Evolutionary conservation across 2,888 invertebrate species (phyloP).

Genomic region (Ischnura elegans): DNA sequence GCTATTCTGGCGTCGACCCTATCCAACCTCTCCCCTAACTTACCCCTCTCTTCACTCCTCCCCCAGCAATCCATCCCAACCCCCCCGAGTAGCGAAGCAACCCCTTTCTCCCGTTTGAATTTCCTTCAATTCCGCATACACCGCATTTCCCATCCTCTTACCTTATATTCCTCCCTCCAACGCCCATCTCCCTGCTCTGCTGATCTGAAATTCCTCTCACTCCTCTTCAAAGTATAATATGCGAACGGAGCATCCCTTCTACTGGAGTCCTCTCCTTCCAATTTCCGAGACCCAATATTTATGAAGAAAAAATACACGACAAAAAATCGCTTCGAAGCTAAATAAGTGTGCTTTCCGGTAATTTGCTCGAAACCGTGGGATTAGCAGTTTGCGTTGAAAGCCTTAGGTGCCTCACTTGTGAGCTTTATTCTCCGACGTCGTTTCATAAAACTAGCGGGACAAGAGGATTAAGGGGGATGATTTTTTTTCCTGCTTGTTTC

Average conservation of each 20-base stretch:
- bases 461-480: constrained; percentile 4
- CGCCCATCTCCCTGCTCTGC: not conserved
- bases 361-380: constrained; percentile 33
- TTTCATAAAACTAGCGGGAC: constrained; percentile 13
- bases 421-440: not conserved
- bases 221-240: constrained; percentile 60
- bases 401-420: constrained; percentile 1
- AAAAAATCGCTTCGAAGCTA: constrained; percentile 41
- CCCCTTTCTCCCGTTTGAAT: not conserved
- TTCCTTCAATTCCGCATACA: not conserved
- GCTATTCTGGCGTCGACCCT: too few relatives aligned
- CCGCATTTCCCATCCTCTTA: not conserved
- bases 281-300: constrained; percentile 55
- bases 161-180: not conserved
- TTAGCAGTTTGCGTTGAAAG: constrained; percentile 4
- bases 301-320: constrained; percentile 27
- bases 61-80: not conserved
- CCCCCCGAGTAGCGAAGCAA: too few relatives aligned
- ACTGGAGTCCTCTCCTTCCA: constrained; percentile 14
- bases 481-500: not conserved
- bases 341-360: constrained; percentile 57
- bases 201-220: not conserved
- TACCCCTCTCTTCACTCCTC: not conserved
- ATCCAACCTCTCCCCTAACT: constrained; percentile 30
- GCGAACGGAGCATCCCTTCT: constrained; percentile 5